These are phyloP conservation scores for Muscidifurax raptorellus DNA, from an alignment of 1,140 invertebrate species.

Conservation along the genomic window DNA sequence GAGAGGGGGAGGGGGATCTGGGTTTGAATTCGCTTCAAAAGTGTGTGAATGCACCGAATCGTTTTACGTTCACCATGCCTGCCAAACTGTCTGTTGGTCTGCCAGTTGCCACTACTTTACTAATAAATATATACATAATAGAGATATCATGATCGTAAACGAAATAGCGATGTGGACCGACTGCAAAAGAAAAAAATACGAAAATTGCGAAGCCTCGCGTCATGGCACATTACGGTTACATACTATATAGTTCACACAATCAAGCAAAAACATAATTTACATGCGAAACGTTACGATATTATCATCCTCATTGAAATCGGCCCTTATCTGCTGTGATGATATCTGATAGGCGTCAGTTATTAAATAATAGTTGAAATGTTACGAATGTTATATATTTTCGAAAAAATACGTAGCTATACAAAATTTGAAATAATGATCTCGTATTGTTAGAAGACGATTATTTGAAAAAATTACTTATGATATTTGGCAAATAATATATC, in stretches of 20 bases:
- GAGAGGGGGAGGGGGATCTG: conserved; percentile 39
- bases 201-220: conserved; percentile 10
- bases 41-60: conserved; percentile 50
- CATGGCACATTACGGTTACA: conserved; percentile 15
- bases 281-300: neutral
- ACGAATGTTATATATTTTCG: conserved; percentile 10
- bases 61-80: conserved; percentile 72
- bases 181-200: neutral
- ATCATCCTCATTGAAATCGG: neutral
- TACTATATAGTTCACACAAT: conserved; percentile 13
- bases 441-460: neutral
- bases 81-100: conserved; percentile 73
- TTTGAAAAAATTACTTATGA: neutral
- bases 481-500: neutral
- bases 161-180: neutral
- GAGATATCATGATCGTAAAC: conserved; percentile 37
- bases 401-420: neutral
- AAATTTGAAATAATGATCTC: neutral
- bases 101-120: conserved; percentile 69
- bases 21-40: conserved; percentile 37
- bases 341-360: neutral
- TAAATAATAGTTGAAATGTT: conserved; percentile 4
- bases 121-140: conserved; percentile 45
- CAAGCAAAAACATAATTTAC: neutral
- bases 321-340: conserved; percentile 8